phyloP scores from a whole-genome alignment of 2,888 invertebrate genomes.

The Hyposoter dolosus region DNA sequence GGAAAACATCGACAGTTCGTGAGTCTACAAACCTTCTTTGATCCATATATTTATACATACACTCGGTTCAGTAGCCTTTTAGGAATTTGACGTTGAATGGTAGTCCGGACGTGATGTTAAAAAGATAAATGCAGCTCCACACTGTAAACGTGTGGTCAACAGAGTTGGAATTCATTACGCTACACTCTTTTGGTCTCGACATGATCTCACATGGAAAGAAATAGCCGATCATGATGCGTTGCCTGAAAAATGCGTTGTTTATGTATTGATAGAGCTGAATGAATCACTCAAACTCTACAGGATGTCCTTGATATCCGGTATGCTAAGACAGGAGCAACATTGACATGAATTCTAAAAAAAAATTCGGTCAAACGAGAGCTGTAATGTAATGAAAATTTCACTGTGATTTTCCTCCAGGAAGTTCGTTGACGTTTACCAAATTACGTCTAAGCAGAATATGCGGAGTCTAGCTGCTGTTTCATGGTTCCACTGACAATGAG shows the following conservation, averaged over 20 bases:
- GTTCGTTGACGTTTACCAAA: background rate
- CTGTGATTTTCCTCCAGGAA: background rate
- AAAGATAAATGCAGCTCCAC: background rate
- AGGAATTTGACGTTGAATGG: background rate
- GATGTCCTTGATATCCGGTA: background rate
- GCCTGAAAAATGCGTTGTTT: background rate
- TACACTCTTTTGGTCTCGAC: background rate
- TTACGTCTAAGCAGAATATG: background rate
- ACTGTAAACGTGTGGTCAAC: background rate
- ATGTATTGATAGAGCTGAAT: background rate
- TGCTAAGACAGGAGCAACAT: background rate
- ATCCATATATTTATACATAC: slow-evolving; percentile 7
- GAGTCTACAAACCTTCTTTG: slow-evolving; percentile 19
- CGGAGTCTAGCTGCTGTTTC: background rate
- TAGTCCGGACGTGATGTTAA: background rate
- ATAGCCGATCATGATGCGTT: background rate
- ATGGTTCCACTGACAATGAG: background rate
- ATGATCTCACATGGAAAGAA: background rate
- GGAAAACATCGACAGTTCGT: slow-evolving; percentile 63
- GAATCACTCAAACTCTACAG: too few relatives aligned
- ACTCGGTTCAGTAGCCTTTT: slow-evolving; percentile 5
- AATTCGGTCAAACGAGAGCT: background rate
- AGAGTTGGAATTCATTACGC: background rate
- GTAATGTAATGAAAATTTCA: background rate
- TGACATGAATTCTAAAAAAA: background rate